phyloP scores from a whole-genome alignment of 64 coral and sea anemone genomes.

The Stichodactyla helianthus region DNA sequence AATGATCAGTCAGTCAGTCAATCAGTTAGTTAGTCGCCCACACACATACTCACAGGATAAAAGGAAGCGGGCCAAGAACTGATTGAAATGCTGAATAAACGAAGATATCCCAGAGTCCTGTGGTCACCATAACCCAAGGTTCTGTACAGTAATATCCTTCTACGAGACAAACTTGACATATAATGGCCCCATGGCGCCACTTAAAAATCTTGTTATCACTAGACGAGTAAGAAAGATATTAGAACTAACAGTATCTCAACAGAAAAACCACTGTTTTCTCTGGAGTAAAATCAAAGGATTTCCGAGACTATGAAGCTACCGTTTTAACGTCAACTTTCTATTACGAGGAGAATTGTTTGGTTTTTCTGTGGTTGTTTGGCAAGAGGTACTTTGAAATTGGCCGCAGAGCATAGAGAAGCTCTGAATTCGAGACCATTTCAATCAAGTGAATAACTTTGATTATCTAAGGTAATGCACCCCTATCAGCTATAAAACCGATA shows the following conservation, averaged over 20 bases:
- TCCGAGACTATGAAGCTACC: background rate
- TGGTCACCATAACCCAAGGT: background rate
- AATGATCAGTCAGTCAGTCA: background rate
- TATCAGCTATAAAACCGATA: constrained; percentile 25
- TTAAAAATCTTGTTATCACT: constrained; percentile 27
- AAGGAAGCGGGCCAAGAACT: background rate
- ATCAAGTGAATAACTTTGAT: background rate
- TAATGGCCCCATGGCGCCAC: constrained; percentile 1
- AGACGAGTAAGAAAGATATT: constrained; percentile 16
- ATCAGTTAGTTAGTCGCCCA: background rate
- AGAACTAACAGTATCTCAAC: background rate
- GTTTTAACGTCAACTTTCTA: background rate
- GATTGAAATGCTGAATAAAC: constrained; percentile 7
- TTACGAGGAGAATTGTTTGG: background rate
- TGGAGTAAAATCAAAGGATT: background rate
- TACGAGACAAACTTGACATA: constrained; percentile 1
- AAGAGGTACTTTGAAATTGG: background rate
- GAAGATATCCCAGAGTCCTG: background rate
- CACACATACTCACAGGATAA: constrained; percentile 5
- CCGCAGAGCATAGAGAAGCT: background rate
- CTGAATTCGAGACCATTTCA: background rate
- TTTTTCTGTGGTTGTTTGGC: background rate
- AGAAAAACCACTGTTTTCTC: background rate
- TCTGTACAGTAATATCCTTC: constrained; percentile 7
- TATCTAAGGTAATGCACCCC: constrained; percentile 6